Conservation (phyloP, 2,888 invertebrate genomes). For the Acrocyrtus sp. region DNA sequence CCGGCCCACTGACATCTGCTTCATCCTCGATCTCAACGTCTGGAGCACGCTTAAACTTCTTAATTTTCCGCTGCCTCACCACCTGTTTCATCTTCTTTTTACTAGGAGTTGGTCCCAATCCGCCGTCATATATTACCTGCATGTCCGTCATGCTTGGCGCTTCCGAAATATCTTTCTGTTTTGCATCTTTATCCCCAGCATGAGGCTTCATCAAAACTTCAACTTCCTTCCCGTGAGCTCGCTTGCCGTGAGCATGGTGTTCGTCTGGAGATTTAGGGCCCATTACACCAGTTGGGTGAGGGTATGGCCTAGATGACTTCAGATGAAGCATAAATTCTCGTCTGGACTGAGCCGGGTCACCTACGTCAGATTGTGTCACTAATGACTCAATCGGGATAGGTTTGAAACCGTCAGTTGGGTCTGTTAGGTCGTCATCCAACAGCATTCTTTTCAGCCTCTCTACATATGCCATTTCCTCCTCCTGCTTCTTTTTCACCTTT, state of each 20-base stretch:
- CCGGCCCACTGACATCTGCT: constrained; percentile 29
- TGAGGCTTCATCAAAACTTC: constrained; percentile 33
- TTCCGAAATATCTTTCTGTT: neutral
- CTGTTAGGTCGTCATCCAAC: constrained; percentile 13
- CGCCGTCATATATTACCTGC: too few species aligned
- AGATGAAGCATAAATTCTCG: constrained; percentile 39
- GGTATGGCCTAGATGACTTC: constrained; percentile 39
- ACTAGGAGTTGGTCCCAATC: neutral
- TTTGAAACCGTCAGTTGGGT: neutral
- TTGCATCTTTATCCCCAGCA: neutral
- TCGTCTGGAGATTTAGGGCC: constrained; percentile 10
- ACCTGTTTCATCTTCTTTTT: constrained; percentile 22
- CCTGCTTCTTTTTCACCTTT: constrained; percentile 1
- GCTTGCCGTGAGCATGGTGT: neutral
- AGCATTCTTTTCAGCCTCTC: constrained; percentile 33
- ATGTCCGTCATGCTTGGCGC: too few species aligned
- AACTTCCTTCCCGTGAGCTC: constrained; percentile 9
- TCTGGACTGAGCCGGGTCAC: constrained; percentile 13
- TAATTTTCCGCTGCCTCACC: constrained; percentile 21
- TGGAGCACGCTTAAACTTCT: constrained; percentile 26
- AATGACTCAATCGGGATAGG: neutral
- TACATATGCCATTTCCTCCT: constrained; percentile 9
- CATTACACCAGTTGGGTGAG: constrained; percentile 36
- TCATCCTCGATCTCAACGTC: constrained; percentile 37
- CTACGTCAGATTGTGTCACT: neutral